These are phyloP conservation scores for Podilymbus podiceps DNA, from an alignment of 2,113 vertebrate genomes.

Conservation along the genomic window DNA sequence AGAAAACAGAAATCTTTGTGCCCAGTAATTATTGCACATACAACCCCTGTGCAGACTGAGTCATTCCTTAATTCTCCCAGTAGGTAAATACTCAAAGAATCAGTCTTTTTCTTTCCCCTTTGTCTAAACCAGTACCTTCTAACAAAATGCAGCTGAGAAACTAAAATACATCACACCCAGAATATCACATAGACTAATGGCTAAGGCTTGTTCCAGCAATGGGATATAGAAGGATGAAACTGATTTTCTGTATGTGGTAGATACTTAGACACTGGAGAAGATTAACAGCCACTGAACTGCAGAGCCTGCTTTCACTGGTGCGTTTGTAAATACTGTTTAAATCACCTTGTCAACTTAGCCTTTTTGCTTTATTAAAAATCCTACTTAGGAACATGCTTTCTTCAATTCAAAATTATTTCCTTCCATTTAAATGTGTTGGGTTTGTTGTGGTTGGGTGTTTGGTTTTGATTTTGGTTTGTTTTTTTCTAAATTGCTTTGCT, in stretches of 20 bases:
- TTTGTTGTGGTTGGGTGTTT: neutral
- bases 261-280: neutral
- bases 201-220: neutral
- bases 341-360: neutral
- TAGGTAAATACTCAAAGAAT: neutral
- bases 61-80: neutral
- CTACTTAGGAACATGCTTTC: neutral
- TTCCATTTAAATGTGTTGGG: neutral
- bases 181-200: neutral
- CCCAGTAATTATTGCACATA: neutral
- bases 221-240: neutral
- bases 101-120: neutral
- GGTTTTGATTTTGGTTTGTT: too few species aligned
- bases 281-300: neutral
- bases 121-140: neutral
- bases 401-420: neutral
- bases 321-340: neutral
- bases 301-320: neutral
- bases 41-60: fast-evolving
- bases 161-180: neutral
- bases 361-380: neutral
- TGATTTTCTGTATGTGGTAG: neutral
- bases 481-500: neutral
- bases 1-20: neutral
- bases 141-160: neutral